Conservation (phyloP, 1,140 invertebrate species). For the Drosophila melanica region DNA sequence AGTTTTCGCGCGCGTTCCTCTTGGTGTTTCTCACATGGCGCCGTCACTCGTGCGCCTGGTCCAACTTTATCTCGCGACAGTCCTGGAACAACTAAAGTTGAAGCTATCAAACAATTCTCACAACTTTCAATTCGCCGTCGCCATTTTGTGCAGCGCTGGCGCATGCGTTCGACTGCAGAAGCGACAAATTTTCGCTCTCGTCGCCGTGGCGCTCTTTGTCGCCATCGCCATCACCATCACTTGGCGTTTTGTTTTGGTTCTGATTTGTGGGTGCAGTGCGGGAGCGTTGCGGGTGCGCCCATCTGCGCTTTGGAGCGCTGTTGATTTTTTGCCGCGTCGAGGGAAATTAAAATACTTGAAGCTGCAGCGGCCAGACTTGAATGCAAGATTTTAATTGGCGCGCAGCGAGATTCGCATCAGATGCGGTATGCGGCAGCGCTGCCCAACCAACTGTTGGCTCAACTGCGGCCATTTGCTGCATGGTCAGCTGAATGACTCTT, state of each 20-base stretch:
- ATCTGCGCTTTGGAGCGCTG: slow-evolving; percentile 24
- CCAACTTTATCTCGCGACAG: slow-evolving; percentile 70
- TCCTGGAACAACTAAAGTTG: slow-evolving; percentile 69
- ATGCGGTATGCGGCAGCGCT: slow-evolving; percentile 13
- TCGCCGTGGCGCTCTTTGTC: slow-evolving; percentile 12
- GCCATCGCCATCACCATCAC: slow-evolving; percentile 31
- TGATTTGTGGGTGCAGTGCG: slow-evolving; percentile 43
- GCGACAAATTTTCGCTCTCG: neutral
- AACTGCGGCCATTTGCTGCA: slow-evolving; percentile 33
- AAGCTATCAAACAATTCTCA: slow-evolving; percentile 29
- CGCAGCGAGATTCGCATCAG: slow-evolving; percentile 36
- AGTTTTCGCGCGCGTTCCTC: slow-evolving; percentile 74
- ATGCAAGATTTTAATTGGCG: slow-evolving; percentile 78
- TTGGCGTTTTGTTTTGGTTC: slow-evolving; percentile 78
- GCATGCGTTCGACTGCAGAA: slow-evolving; percentile 44
- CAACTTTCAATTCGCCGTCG: slow-evolving; percentile 60
- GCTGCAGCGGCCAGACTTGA: slow-evolving; percentile 56
- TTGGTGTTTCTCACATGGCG: slow-evolving; percentile 32
- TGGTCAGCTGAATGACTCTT: slow-evolving; percentile 58
- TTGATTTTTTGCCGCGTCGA: slow-evolving; percentile 57
- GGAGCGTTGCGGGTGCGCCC: slow-evolving; percentile 3
- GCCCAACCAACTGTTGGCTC: slow-evolving; percentile 74
- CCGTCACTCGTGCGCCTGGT: slow-evolving; percentile 32
- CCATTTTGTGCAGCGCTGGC: slow-evolving; percentile 59
- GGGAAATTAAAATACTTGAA: slow-evolving; percentile 76